These are phyloP conservation scores for Neria commutata DNA, from an alignment of 2,888 invertebrate genomes.

Conservation along the genomic window DNA sequence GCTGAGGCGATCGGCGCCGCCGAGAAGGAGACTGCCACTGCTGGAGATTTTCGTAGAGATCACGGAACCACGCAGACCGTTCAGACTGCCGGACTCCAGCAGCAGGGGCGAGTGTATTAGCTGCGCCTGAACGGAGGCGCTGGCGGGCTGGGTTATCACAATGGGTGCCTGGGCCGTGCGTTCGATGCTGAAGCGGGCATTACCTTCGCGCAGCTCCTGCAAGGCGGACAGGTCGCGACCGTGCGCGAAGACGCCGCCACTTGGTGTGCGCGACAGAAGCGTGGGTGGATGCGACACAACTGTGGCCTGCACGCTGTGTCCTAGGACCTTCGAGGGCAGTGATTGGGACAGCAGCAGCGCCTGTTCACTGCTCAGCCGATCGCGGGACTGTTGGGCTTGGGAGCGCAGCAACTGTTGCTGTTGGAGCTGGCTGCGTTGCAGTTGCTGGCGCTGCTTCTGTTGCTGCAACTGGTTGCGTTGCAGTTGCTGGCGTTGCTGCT, in stretches of 20 bases:
- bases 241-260: conserved; percentile 38
- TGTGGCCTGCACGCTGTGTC: conserved; percentile 56
- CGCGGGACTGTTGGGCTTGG: conserved; percentile 48
- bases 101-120: conserved; percentile 54
- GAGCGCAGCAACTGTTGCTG: conserved; percentile 60
- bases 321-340: conserved; percentile 48
- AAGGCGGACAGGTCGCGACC: conserved; percentile 46
- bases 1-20: conserved; percentile 16
- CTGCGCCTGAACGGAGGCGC: conserved; percentile 56
- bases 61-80: conserved; percentile 34
- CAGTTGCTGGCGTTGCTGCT: conserved; percentile 44
- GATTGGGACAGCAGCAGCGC: conserved; percentile 46
- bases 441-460: conserved; percentile 50
- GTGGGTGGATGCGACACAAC: conserved; percentile 57
- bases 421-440: conserved; percentile 58
- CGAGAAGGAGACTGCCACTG: conserved; percentile 34
- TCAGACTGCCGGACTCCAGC: conserved; percentile 42
- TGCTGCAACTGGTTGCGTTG: conserved; percentile 42
- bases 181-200: conserved; percentile 47
- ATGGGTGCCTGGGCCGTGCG: conserved; percentile 48
- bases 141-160: conserved; percentile 52
- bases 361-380: conserved; percentile 47
- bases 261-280: conserved; percentile 42
- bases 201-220: conserved; percentile 36
- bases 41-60: conserved; percentile 33